Base-by-base conservation (phyloP, 2,888 invertebrate genomes). In the Apoderus coryli region DNA sequence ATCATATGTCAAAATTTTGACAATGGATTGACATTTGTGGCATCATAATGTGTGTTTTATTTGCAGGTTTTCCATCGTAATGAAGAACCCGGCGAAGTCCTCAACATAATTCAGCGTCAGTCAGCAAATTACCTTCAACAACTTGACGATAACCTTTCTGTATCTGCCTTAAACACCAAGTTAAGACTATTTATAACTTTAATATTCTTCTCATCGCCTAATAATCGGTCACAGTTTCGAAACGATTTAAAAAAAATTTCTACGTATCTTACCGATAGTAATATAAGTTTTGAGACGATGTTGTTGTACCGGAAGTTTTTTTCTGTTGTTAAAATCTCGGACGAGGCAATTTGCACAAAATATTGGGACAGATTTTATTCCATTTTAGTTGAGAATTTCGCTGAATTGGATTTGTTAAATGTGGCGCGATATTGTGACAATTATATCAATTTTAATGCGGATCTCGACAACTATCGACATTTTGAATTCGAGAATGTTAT, bases 371-470 rank as follows among this genome's bases (percentile, higher is more conserved):
- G 50, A 29, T 51, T 61, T 1, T 32, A 64, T 1, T 28, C 46
- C 2, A 43, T 53, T 23, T 34, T 67, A 22, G 43, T 56, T 5
- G 33, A 39, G 2, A n/a, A n/a, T n/a, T n/a, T n/a, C n/a, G n/a
- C n/a, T n/a, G n/a, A 39, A 47, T 14, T 32, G 43, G 0, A 39
- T 53, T 23, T 36, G 46, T n/a, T 42, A 51, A 47, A 49, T 26
- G 43, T 64, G 22, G 34, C 61, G 5, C 54, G 50, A 15, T 50
- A 65, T 19, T 61, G 62, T 35, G 56, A 61, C 32, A 61, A 61
- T 33, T 70, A 69, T 41, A 60, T 67, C 55, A 56, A 61, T 43
- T 69, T 67, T 41, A 63, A 63, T 38, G 61, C 60, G 31, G 64
- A 65, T 43, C 44, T 67, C 2, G 60, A 63, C 4, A 61, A 62